Evolutionary conservation across 2,113 vertebrate genomes (phyloP).

Genomic region (Pelecanus crispus): DNA sequence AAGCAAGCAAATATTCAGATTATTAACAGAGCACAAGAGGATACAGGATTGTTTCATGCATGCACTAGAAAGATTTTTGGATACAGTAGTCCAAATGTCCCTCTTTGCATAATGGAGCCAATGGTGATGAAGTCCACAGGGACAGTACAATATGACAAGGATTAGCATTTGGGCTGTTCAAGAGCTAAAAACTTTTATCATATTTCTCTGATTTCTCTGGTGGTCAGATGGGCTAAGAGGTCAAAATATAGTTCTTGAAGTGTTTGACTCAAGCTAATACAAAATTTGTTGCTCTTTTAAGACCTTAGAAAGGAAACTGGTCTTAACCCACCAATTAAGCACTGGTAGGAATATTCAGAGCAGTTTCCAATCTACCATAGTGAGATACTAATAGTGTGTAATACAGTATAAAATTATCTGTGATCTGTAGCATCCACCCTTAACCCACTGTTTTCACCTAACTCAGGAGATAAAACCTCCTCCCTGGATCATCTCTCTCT

Average conservation of each 20-base stretch:
- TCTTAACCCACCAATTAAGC: not conserved
- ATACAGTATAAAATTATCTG: not conserved
- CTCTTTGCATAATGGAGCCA: not conserved
- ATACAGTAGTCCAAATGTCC: not conserved
- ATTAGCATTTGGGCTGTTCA: not conserved
- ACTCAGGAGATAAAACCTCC: not conserved
- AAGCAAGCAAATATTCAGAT: constrained; percentile 19
- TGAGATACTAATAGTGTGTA: not conserved
- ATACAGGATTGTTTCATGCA: not conserved
- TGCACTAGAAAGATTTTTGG: not conserved
- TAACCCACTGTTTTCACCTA: not conserved
- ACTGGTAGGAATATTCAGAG: not conserved
- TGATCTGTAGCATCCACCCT: not conserved
- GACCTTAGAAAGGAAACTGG: not conserved
- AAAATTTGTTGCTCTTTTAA: not conserved
- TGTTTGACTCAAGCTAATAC: not conserved
- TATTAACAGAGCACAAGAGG: not conserved
- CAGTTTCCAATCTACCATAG: not conserved
- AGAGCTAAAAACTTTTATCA: not conserved
- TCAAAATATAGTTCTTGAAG: not conserved
- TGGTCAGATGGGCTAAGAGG: not conserved
- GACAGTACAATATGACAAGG: not conserved
- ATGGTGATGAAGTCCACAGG: not conserved
- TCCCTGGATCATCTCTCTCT: not conserved
- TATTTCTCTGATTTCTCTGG: not conserved